Percentiles rank a stretch among this genome's conserved stretches.
Evolutionary conservation across 2,888 invertebrate genomes (phyloP).

Genomic region (Sphaerophoria taeniata): DNA sequence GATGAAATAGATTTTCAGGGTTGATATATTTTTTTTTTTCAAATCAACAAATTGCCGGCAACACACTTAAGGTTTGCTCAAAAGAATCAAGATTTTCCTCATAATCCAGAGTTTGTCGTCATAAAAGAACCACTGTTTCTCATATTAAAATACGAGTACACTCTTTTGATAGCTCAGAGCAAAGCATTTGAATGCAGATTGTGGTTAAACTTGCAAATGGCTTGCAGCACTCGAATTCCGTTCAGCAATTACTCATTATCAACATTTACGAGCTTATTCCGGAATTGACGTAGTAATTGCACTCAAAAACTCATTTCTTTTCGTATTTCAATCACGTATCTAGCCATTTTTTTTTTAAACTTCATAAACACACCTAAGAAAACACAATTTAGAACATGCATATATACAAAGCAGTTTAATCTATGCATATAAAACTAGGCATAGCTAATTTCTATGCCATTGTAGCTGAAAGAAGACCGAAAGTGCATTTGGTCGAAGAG

Average conservation of each 20-base stretch:
- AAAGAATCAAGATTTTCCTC: too few relatives aligned
- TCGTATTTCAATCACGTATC: conserved; percentile 45
- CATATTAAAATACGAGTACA: too few relatives aligned
- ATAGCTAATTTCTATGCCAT: background rate
- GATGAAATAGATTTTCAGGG: too few relatives aligned
- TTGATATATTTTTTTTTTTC: too few relatives aligned
- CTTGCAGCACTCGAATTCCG: background rate
- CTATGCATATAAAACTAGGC: background rate
- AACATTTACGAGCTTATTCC: conserved; percentile 30
- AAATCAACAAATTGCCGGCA: too few relatives aligned
- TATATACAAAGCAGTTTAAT: background rate
- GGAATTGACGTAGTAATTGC: conserved; percentile 52
- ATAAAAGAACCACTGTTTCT: background rate
- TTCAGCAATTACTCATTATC: conserved; percentile 14
- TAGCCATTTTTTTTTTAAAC: background rate
- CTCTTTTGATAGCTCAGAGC: conserved; percentile 38
- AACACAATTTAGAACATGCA: conserved; percentile 71
- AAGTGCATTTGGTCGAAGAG: conserved; percentile 54
- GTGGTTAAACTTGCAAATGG: conserved; percentile 3
- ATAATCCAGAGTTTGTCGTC: too few relatives aligned
- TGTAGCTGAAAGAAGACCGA: conserved; percentile 52
- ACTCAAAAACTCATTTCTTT: conserved; percentile 14
- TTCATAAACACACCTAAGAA: conserved; percentile 8
- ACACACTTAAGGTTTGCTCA: too few relatives aligned
- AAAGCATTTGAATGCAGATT: conserved; percentile 34